Base-by-base conservation (phyloP, 2,797 vertebrate species). In the Neostethus bicornis region DNA sequence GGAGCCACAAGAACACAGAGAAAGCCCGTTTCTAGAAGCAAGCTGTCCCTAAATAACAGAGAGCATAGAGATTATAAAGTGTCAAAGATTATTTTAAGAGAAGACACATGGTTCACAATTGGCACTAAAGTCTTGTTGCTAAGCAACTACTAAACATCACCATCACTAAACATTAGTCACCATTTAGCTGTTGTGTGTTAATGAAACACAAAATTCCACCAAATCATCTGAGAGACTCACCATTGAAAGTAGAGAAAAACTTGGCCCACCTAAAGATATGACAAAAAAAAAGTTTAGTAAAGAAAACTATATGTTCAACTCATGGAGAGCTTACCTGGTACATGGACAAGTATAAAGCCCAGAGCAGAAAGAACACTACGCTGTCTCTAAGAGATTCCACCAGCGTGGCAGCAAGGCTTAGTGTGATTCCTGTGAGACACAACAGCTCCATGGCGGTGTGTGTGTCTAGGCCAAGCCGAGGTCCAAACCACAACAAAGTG, bases 201-300 rank as follows among this genome's bases (percentile, higher is more conserved):
- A 69, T 70, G 67, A 47, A 32, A 28, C 39, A 41, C 4, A 38
- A 50, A 25, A 12, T 47, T 8, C 3, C 6, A 20, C 8, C 9
- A 23, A 2, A 31, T 2, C 7, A 20, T 37, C n/a, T 9, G 26
- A 29, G 28, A 48, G 38, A 94, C 96, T 96, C 88, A 98, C 96
- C 96, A 98, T 81, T 98, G 96, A 83, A 98, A 98, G 81, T 96
- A 98, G 42, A 98, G 93, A 66, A 98, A 98, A 21, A 98, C 95
- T 65, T 97, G 96, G 12, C 96, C 96, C 69, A 98, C 96, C 96
- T 98, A 86, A 32, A 69, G 77, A 2, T 67, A 19, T 39, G 11
- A 70, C 7, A 49, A 1, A 12, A 24, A 16, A 29, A 14, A 6
- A 0, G 1, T 20, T 26, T 14, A 48, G 41, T 52, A 13, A 37